These are phyloP conservation scores for Jordanella pulchra DNA, from an alignment of 2,797 vertebrate genomes.

Conservation along the genomic window DNA sequence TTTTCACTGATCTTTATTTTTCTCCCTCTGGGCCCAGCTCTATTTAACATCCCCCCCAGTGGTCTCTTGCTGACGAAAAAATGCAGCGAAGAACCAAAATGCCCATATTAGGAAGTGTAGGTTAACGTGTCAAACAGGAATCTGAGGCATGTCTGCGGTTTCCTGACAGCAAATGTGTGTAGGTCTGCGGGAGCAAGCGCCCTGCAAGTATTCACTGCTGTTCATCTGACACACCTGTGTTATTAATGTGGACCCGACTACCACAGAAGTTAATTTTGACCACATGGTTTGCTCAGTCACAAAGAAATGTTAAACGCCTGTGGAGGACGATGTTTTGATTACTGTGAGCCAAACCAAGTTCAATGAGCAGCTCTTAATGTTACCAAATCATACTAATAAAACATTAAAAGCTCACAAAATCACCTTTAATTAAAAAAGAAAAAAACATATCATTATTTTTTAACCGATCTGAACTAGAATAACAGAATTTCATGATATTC, in stretches of 20 bases:
- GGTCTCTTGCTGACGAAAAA: constrained; percentile 18
- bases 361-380: background rate
- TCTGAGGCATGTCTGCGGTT: constrained; percentile 60
- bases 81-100: constrained; percentile 24
- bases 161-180: constrained; percentile 45
- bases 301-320: constrained; percentile 26
- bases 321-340: constrained; percentile 14
- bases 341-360: constrained; percentile 3
- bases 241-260: constrained; percentile 41
- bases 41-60: constrained; percentile 20
- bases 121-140: constrained; percentile 57
- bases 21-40: constrained; percentile 6
- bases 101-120: constrained; percentile 61
- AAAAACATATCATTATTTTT: background rate
- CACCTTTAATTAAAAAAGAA: background rate
- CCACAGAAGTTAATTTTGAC: constrained; percentile 21
- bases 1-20: constrained; percentile 2
- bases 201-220: constrained; percentile 16
- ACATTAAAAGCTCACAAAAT: background rate
- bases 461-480: background rate
- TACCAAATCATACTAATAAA: background rate
- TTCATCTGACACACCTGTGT: constrained; percentile 29
- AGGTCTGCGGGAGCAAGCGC: constrained; percentile 15
- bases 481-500: constrained; percentile 5
- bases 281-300: constrained; percentile 36